Evolutionary conservation across 2,888 invertebrate species (phyloP), one percentile per base, ranked within the genome.

Genomic region (Tipula lateralis): DNA sequence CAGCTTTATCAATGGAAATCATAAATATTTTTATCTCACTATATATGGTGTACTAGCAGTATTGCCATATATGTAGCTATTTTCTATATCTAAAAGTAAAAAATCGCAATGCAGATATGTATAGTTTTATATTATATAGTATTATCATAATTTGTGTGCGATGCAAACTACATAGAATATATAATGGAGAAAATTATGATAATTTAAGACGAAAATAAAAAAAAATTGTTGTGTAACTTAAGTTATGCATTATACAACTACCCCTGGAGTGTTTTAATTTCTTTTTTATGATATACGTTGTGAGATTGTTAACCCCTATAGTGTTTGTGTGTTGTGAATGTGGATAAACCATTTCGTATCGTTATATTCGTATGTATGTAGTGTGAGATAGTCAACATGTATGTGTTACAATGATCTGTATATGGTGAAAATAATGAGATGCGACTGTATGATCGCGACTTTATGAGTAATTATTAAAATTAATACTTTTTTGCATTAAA

Each of bases 41-140:
- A 24, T n/a, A n/a, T 66, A 66, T n/a, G 44, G 44, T 36, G 6
- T 44, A 44, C 44, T 44, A 66, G n/a, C 24, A 66, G 19, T 50
- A 24, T 24, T 66, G 24, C 66, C 66, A 66, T 24, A 66, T 66
- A 32, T 39, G 13, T 39, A 66, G 24, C 66, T 13, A 12, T 19
- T 66, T 44, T 66, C 7, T 3, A 66, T 66, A 12, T 66, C 66
- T 24, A 66, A 66, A 66, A 9, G 66, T 66, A 9, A 24, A 66
- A 24, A 66, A 66, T 66, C 66, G 66, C 66, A 66, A 66, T 66
- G 66, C 66, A 66, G 66, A 66, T 66, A n/a, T n/a, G n/a, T n/a
- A n/a, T n/a, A 66, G 24, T 66, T 66, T 66, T 24, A 66, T 66
- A 24, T 66, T n/a, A n/a, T n/a, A n/a, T n/a, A n/a, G n/a, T n/a